Percentiles rank a stretch among this genome's conserved stretches.
Conservation (phyloP, 2,113 vertebrate genomes). For the Natator depressus region DNA sequence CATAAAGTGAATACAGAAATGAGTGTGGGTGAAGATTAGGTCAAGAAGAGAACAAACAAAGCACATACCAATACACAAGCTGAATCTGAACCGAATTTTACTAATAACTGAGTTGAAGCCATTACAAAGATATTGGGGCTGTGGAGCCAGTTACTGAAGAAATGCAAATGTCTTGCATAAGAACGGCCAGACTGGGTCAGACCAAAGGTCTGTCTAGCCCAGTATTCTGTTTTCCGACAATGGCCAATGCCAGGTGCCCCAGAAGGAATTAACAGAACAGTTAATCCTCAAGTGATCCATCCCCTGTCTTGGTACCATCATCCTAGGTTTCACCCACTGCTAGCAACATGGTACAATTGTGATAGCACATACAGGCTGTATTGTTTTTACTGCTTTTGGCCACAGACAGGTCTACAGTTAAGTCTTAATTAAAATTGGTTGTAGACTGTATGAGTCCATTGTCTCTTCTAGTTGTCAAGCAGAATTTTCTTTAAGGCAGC, state of each 20-base stretch:
- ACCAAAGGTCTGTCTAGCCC: too few species aligned
- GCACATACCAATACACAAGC: neutral
- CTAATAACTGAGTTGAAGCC: neutral
- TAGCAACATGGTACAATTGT: fast-evolving
- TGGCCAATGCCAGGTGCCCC: too few species aligned
- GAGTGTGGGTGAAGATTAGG: neutral
- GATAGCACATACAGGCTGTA: neutral
- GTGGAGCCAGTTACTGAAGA: neutral
- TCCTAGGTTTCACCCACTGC: neutral
- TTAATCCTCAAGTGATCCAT: too few species aligned
- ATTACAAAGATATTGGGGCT: neutral
- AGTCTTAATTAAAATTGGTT: neutral
- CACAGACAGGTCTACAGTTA: neutral
- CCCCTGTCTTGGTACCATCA: neutral
- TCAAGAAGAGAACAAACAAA: constrained; percentile 1
- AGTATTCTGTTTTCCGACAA: too few species aligned
- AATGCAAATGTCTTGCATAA: neutral
- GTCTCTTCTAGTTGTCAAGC: neutral
- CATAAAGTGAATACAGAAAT: neutral
- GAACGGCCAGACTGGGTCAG: too few species aligned
- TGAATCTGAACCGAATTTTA: neutral
- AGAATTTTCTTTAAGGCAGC: neutral
- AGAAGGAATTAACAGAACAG: too few species aligned
- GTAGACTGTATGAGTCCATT: neutral
- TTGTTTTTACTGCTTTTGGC: neutral